Evolutionary conservation across 1,140 invertebrate species (phyloP).

Genomic region (Papilio aristodemus): DNA sequence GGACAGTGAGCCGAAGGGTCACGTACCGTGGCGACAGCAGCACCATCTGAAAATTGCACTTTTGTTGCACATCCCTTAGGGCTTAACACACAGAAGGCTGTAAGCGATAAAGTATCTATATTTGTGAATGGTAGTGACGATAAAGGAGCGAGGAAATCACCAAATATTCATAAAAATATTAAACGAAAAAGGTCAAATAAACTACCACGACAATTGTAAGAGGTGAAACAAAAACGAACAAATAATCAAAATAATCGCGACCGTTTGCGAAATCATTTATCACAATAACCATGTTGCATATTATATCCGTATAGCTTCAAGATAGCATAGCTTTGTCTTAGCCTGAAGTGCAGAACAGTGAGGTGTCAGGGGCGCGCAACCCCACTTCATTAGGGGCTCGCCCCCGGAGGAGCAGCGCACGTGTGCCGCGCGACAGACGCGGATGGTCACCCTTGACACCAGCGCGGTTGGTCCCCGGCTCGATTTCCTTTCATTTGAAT

Average conservation of each 20-base stretch:
- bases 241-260: no score
- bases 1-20: conserved; percentile 30
- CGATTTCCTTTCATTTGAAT: conserved; percentile 47
- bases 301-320: background rate
- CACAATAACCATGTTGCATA: no score
- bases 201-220: no score
- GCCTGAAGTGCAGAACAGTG: conserved; percentile 11
- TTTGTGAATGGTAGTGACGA: no score
- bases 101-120: conserved; percentile 3
- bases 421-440: conserved; percentile 61
- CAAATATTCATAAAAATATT: no score
- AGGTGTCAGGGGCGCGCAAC: conserved; percentile 47
- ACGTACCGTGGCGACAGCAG: conserved; percentile 42
- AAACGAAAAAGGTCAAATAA: no score
- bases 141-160: no score
- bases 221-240: no score
- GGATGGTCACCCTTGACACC: conserved; percentile 58
- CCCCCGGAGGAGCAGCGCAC: conserved; percentile 60
- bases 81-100: conserved; percentile 14
- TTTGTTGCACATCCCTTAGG: conserved; percentile 56
- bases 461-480: conserved; percentile 46
- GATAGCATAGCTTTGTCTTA: background rate
- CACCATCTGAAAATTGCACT: conserved; percentile 52
- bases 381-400: conserved; percentile 66
- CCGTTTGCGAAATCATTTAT: no score